Percentiles rank a stretch among this genome's conserved stretches.
Conservation (phyloP, 1,140 invertebrate species). For the Calliopsis andreniformis region DNA sequence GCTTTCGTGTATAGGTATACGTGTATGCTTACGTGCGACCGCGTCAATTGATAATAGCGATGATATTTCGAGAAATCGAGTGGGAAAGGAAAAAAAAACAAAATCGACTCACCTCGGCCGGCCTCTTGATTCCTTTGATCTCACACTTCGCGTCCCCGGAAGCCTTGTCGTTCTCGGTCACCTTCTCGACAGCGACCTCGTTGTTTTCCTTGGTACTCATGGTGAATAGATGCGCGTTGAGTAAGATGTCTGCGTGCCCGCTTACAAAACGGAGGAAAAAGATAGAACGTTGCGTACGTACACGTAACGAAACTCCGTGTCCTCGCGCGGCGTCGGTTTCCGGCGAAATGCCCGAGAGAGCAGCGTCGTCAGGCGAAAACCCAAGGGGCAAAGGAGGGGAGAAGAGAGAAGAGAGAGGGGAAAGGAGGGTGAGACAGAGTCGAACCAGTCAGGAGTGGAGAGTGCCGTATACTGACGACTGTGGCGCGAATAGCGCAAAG, state of each 20-base stretch:
- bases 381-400: conserved; percentile 50
- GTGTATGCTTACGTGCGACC: conserved; percentile 20
- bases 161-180: conserved; percentile 88
- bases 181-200: conserved; percentile 91
- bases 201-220: conserved; percentile 94
- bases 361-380: conserved; percentile 77
- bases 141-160: conserved; percentile 88
- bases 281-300: conserved; percentile 41
- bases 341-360: conserved; percentile 80
- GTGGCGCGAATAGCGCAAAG: conserved; percentile 69
- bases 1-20: conserved; percentile 23
- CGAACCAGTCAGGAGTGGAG: conserved; percentile 70
- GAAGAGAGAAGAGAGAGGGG: conserved; percentile 38
- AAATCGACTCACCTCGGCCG: conserved; percentile 89
- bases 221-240: conserved; percentile 56
- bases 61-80: background rate
- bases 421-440: conserved; percentile 50
- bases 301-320: conserved; percentile 65
- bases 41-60: background rate
- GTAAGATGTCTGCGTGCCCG: conserved; percentile 56
- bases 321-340: conserved; percentile 80
- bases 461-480: conserved; percentile 56
- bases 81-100: conserved; percentile 8
- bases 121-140: conserved; percentile 92
- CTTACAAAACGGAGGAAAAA: conserved; percentile 52